Conservation (phyloP, 2,888 invertebrate species). For the Gortyna flavago region DNA sequence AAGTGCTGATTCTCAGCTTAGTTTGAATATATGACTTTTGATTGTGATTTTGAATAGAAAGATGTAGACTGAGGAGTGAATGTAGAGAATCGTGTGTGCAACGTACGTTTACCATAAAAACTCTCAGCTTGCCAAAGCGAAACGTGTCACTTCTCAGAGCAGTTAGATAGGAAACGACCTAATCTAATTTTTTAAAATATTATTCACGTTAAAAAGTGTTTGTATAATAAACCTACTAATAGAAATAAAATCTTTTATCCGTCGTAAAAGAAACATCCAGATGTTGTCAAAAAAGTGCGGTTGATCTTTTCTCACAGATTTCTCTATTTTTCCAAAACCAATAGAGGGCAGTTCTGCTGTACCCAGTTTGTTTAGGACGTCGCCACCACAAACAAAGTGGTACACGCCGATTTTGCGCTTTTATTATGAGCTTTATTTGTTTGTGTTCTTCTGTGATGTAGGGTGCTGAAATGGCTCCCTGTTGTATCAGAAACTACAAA, state of each 20-base stretch:
- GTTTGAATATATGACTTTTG: too few species aligned
- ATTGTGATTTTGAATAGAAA: too few species aligned
- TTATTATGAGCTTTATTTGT: slow-evolving; percentile 56
- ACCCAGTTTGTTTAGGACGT: slow-evolving; percentile 62
- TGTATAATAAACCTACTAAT: background rate
- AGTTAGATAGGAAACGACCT: background rate
- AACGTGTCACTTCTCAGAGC: background rate
- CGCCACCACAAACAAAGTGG: slow-evolving; percentile 55
- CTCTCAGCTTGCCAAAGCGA: background rate
- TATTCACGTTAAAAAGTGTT: background rate
- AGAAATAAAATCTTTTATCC: background rate
- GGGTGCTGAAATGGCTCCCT: slow-evolving; percentile 9
- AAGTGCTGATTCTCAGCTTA: too few species aligned
- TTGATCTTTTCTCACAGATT: slow-evolving; percentile 40
- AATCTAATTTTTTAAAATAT: background rate
- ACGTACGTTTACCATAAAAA: background rate
- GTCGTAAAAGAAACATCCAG: background rate
- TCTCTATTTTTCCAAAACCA: slow-evolving; percentile 44
- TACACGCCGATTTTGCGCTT: slow-evolving; percentile 53
- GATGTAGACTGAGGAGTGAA: background rate
- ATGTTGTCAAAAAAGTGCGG: slow-evolving; percentile 28
- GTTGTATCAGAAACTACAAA: background rate
- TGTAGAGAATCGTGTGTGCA: background rate
- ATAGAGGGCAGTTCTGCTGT: slow-evolving; percentile 40
- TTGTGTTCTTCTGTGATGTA: slow-evolving; percentile 34